Evolutionary conservation across 2,113 vertebrate genomes (phyloP).

Genomic region (Triplophysa siluroides): DNA sequence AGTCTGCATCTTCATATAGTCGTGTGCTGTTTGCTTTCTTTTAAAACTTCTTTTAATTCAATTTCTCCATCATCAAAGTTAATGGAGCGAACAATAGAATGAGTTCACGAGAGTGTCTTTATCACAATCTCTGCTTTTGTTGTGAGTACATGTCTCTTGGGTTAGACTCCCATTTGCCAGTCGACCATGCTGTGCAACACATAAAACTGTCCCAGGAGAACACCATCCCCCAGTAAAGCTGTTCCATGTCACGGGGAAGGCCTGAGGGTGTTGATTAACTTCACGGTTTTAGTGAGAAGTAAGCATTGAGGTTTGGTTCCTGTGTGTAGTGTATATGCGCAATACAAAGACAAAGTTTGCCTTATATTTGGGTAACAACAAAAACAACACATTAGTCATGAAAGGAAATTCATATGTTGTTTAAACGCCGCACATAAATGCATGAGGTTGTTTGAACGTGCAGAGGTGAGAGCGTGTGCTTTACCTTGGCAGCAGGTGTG

Average conservation of each 20-base stretch:
- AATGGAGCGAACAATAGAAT: constrained; percentile 5
- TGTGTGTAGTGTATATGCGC: neutral
- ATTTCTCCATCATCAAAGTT: neutral
- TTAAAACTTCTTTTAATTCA: constrained; percentile 14
- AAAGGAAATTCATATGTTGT: neutral
- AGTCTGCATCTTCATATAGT: neutral
- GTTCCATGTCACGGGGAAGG: constrained; percentile 56
- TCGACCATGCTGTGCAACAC: constrained; percentile 52
- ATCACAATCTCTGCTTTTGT: constrained; percentile 43
- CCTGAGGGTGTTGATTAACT: constrained; percentile 53
- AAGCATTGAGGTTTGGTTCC: constrained; percentile 36
- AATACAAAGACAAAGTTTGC: neutral
- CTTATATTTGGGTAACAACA: constrained; percentile 16
- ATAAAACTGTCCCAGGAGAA: constrained; percentile 53
- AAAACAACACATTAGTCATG: neutral
- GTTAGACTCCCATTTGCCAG: constrained; percentile 52
- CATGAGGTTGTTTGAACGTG: constrained; percentile 5
- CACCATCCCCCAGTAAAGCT: constrained; percentile 54
- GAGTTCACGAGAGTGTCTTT: constrained; percentile 14
- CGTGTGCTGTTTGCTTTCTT: neutral
- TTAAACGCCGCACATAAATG: constrained; percentile 17
- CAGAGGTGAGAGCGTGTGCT: constrained; percentile 23
- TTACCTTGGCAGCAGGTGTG: constrained; percentile 47
- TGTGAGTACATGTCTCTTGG: constrained; percentile 41
- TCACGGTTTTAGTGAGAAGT: constrained; percentile 36